These are phyloP conservation scores for Ciconia stormi DNA, from an alignment of 2,113 vertebrate genomes.

Conservation along the genomic window DNA sequence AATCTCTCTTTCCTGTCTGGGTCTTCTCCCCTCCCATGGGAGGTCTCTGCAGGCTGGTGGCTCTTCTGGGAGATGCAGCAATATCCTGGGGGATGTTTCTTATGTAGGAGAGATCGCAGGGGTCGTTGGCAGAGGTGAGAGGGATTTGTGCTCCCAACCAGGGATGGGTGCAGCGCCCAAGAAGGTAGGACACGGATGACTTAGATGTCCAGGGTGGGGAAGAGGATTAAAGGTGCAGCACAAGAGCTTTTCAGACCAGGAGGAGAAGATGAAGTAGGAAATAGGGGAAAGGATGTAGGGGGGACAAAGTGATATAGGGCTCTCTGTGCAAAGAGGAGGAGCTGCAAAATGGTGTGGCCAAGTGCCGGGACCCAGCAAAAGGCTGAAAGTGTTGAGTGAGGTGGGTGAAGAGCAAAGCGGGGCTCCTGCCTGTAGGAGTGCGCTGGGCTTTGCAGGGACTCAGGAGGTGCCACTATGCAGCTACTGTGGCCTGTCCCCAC, in stretches of 20 bases:
- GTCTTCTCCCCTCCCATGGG: background rate
- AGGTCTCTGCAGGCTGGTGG: background rate
- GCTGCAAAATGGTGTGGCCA: background rate
- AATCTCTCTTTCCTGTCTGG: background rate
- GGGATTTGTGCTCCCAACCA: accelerated
- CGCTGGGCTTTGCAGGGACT: background rate
- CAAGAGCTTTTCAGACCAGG: background rate
- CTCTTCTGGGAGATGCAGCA: background rate
- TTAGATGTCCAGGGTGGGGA: background rate
- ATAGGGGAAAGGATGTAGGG: background rate
- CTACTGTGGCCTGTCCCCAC: background rate
- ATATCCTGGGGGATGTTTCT: background rate
- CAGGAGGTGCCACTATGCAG: background rate
- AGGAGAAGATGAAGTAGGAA: background rate
- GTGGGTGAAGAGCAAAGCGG: background rate
- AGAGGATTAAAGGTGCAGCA: background rate
- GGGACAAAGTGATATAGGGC: background rate
- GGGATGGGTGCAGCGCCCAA: background rate
- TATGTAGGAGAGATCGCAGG: background rate
- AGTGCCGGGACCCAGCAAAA: background rate
- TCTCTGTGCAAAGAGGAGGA: background rate
- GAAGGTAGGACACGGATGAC: background rate
- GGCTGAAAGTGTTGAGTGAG: background rate
- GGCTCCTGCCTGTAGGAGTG: background rate
- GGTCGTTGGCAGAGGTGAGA: background rate